Evolutionary conservation across 2,888 invertebrate genomes (phyloP).

Genomic region (Saturnia japonica): DNA sequence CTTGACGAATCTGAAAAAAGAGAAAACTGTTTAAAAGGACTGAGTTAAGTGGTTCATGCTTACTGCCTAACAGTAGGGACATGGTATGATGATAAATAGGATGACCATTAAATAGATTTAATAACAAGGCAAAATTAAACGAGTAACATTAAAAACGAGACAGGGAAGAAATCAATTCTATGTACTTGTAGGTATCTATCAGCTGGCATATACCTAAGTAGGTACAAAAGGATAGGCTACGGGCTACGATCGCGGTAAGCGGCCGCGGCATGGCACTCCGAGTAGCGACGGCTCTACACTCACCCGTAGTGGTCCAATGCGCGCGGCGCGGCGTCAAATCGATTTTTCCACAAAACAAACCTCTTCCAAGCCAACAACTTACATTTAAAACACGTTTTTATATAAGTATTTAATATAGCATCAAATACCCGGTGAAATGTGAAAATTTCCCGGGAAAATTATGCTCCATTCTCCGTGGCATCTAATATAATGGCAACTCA

Average conservation of each 20-base stretch:
- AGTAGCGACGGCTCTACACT: slow-evolving; percentile 61
- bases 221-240: slow-evolving; percentile 36
- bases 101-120: neutral
- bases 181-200: slow-evolving; percentile 25
- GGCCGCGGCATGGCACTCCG: slow-evolving; percentile 23
- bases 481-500: slow-evolving; percentile 66
- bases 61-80: neutral
- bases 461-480: slow-evolving; percentile 58
- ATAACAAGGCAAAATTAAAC: slow-evolving; percentile 15
- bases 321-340: slow-evolving; percentile 76
- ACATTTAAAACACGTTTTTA: slow-evolving; percentile 69
- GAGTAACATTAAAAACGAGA: slow-evolving; percentile 15
- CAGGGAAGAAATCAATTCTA: slow-evolving; percentile 25
- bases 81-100: neutral
- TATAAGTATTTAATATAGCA: slow-evolving; percentile 39
- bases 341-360: slow-evolving; percentile 76
- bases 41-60: neutral
- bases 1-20: neutral
- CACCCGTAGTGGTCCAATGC: slow-evolving; percentile 59
- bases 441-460: slow-evolving; percentile 56
- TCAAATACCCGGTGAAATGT: slow-evolving; percentile 49
- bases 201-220: slow-evolving; percentile 38
- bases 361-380: slow-evolving; percentile 66
- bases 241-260: slow-evolving; percentile 6
- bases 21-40: neutral